Base-by-base conservation (phyloP, 2,888 invertebrate species). In the Dinocampus coccinellae region DNA sequence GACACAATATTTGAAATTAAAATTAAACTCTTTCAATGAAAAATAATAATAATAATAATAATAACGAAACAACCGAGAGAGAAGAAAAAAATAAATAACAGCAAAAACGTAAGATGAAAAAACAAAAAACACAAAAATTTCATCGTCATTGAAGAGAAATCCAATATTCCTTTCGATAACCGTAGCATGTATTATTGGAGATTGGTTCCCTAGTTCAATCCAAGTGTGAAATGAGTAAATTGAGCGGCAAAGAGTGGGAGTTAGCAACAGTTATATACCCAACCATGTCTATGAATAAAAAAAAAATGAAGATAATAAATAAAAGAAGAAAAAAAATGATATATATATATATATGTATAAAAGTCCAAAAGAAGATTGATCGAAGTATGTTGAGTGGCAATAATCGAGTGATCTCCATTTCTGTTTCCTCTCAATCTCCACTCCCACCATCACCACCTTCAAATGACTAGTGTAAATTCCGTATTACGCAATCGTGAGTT, bases 381-480 rank as follows among this genome's bases (percentile, higher is more conserved):
- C 63, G 62, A 69, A 69, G 63, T 42, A 57, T 55, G 55, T 69
- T 63, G 53, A 69, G 69, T 63, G 63, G 55, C 55, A 69, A 69
- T 63, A 69, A 69, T 69, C 69, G 33, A 36, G n/a, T 55, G 39
- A 63, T 69, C 63, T 63, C 62, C 29, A 4, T 4, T 29, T 29
- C 29, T 29, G 7, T 7, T 29, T 7, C 3, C 7, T 29, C 7
- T 29, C 29, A 29, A 29, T 29, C 29, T 29, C 7, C 29, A 16
- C 39, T 63, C 39, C 22, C 57, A 57, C 52, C 61, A 16, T 55
- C 69, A 36, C 22, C 57, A 57, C 52, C 61, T 69, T 55, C 42
- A 69, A 69, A 63, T 69, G 69, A 69, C 69, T 69, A n/a, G 24
- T 29, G 69, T 62, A 55, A 69, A 69, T 62, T 69, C 62, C 33